Evolutionary conservation across 1,140 invertebrate species (phyloP).

Genomic region (Heliconius nattereri): DNA sequence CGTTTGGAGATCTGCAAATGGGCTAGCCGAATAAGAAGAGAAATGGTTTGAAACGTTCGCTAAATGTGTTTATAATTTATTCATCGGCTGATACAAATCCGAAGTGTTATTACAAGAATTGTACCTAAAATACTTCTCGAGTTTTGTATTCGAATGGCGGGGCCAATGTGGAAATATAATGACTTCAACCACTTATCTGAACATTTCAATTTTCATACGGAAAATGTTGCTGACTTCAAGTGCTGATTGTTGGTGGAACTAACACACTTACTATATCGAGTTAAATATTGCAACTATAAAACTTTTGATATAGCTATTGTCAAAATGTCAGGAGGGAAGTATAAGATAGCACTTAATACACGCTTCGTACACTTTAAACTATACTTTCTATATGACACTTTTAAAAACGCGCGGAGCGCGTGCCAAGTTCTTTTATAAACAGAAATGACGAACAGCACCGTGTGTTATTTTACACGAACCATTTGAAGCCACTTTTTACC

Average conservation of each 20-base stretch:
- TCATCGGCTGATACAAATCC: slow-evolving; percentile 72
- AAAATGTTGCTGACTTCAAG: neutral
- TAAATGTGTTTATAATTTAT: slow-evolving; percentile 80
- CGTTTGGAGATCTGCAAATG: slow-evolving; percentile 79
- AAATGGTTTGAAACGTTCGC: slow-evolving; percentile 72
- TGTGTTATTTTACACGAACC: too few species aligned
- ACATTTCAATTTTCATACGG: neutral
- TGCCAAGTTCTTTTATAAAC: too few species aligned
- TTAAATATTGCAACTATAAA: neutral
- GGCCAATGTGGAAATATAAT: neutral
- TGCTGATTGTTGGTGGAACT: neutral
- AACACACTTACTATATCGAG: neutral
- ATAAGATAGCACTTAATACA: too few species aligned
- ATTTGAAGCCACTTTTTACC: too few species aligned
- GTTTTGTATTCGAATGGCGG: slow-evolving; percentile 6
- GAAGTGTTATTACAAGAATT: slow-evolving; percentile 65
- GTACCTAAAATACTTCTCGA: slow-evolving; percentile 29
- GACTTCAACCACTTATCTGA: neutral
- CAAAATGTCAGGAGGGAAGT: too few species aligned
- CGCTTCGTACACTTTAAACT: too few species aligned
- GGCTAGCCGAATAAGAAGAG: slow-evolving; percentile 77
- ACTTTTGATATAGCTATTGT: too few species aligned
- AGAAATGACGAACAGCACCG: too few species aligned
- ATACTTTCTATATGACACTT: too few species aligned
- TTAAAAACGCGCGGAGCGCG: too few species aligned